phyloP scores from a whole-genome alignment of 23 tunicate genomes.

The Ascidia mentula region DNA sequence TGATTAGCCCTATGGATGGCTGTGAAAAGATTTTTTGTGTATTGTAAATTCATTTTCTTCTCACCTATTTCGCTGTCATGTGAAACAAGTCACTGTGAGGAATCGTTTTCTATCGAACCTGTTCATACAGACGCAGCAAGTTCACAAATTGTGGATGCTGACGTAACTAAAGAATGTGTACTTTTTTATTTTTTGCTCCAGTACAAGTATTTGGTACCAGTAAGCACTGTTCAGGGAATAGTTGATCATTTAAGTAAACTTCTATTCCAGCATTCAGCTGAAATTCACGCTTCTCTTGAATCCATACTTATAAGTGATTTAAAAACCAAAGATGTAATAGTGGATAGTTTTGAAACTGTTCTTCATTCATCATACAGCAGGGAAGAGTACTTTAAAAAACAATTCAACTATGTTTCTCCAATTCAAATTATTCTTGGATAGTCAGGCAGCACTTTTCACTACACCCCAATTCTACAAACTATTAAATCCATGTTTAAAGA shows the following conservation, averaged over 20 bases:
- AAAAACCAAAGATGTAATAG: background rate
- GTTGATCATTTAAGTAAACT: background rate
- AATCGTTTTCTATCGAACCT: background rate
- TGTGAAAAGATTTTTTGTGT: background rate
- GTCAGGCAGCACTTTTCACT: slow-evolving; percentile 18
- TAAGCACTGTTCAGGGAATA: background rate
- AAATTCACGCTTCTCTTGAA: background rate
- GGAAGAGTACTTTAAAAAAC: background rate
- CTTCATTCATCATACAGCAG: background rate
- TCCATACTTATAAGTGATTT: background rate
- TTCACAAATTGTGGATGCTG: background rate
- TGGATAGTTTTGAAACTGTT: background rate
- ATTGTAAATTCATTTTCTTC: background rate
- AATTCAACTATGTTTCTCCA: background rate
- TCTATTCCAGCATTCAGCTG: background rate
- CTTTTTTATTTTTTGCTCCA: background rate
- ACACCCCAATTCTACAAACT: slow-evolving; percentile 26
- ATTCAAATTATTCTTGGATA: background rate
- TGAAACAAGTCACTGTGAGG: background rate
- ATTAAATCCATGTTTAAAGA: slow-evolving; percentile 10
- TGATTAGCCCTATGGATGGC: background rate
- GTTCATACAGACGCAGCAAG: background rate
- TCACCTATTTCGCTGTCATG: background rate
- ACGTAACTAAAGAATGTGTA: background rate
- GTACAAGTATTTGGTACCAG: background rate